phyloP scores from a whole-genome alignment of 2,888 invertebrate genomes.

The Microctonus aethiopoides region DNA sequence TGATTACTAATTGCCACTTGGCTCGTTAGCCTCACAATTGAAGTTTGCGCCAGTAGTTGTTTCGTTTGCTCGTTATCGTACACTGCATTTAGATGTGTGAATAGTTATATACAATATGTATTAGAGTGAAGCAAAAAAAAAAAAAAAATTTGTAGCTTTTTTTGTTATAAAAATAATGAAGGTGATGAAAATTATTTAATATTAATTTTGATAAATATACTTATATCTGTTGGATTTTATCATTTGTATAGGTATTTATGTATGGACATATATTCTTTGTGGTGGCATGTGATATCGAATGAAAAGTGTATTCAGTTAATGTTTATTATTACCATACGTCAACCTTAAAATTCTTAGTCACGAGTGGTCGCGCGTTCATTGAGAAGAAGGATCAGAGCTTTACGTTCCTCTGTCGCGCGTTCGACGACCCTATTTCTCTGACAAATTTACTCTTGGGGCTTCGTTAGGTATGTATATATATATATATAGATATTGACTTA shows the following conservation, averaged over 20 bases:
- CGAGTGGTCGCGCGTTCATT: slow-evolving; percentile 34
- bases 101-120: neutral
- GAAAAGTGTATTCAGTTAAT: slow-evolving; percentile 24
- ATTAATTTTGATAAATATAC: no score
- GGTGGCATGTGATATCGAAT: slow-evolving; percentile 35
- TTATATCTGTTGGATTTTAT: no score
- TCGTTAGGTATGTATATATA: neutral
- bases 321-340: slow-evolving; percentile 39
- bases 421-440: slow-evolving; percentile 19
- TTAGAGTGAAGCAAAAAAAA: no score
- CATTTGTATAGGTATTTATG: neutral
- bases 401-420: neutral
- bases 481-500: neutral
- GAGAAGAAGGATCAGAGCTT: neutral
- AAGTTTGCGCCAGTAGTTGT: slow-evolving; percentile 38
- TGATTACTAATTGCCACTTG: slow-evolving; percentile 47
- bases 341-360: slow-evolving; percentile 44
- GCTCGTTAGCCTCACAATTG: slow-evolving; percentile 45
- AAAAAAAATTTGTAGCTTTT: no score
- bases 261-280: neutral
- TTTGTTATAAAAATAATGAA: no score
- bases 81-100: neutral
- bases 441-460: slow-evolving; percentile 43
- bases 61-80: slow-evolving; percentile 36
- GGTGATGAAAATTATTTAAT: no score